Conservation (phyloP, 2,797 vertebrate species). For the Lindbergichthys nudifrons region DNA sequence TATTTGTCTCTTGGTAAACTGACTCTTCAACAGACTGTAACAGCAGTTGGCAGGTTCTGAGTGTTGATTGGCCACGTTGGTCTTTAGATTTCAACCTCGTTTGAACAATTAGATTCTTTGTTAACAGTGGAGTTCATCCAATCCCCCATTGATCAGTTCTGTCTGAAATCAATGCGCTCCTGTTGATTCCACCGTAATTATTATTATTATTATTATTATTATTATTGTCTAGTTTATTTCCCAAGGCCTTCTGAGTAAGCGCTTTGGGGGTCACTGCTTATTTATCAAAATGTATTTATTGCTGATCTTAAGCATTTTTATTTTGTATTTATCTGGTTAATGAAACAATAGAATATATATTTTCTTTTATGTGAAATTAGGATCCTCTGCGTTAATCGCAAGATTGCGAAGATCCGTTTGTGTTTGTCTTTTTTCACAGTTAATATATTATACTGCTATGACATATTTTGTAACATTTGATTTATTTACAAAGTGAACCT, state of each 20-base stretch:
- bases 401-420: conserved; percentile 90
- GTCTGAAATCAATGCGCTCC: conserved; percentile 77
- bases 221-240: conserved; percentile 62
- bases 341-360: conserved; percentile 93
- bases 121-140: background rate
- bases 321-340: conserved; percentile 96
- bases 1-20: background rate
- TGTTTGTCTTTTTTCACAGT: conserved; percentile 85
- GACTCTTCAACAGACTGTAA: background rate
- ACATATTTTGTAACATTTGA: conserved; percentile 89
- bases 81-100: background rate
- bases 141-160: background rate
- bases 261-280: conserved; percentile 93
- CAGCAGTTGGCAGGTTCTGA: background rate
- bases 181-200: conserved; percentile 39
- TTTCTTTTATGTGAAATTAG: conserved; percentile 96
- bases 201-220: conserved; percentile 61
- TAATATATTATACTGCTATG: conserved; percentile 94
- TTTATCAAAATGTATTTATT: conserved; percentile 98
- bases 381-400: conserved; percentile 93
- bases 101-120: background rate
- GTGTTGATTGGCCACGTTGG: background rate
- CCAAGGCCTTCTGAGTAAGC: conserved; percentile 82
- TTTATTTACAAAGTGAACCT: conserved; percentile 87
- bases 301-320: conserved; percentile 91